These are phyloP conservation scores for Podarcis cretensis DNA, from an alignment of 2,113 vertebrate species.

Conservation along the genomic window DNA sequence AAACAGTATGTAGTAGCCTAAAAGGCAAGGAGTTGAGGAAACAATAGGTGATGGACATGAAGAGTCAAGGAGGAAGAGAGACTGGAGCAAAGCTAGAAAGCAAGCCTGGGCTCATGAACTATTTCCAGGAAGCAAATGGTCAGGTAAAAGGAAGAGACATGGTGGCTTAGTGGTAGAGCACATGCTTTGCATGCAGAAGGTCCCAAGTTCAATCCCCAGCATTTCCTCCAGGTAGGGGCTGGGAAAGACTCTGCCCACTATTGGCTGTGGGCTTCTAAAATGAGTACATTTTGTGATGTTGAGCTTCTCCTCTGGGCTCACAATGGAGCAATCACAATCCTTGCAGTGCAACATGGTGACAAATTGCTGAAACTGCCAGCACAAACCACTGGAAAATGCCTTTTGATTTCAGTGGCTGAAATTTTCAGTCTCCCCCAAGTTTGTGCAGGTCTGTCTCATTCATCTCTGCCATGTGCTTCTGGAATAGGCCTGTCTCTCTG, in stretches of 20 bases:
- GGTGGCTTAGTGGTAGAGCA: neutral
- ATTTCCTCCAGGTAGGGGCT: no score
- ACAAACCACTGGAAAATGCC: neutral
- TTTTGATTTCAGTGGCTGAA: neutral
- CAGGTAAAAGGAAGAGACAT: neutral
- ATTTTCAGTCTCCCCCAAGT: neutral
- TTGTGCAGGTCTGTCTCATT: neutral
- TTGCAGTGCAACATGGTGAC: neutral
- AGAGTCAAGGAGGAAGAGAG: neutral
- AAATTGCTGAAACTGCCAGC: no score
- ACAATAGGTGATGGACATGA: neutral
- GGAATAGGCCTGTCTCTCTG: neutral
- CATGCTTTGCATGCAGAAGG: neutral
- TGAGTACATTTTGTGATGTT: neutral
- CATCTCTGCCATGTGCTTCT: neutral
- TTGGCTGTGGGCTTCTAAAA: neutral
- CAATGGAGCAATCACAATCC: neutral
- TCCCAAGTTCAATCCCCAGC: neutral
- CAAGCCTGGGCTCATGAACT: neutral
- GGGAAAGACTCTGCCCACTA: no score
- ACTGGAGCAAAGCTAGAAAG: neutral
- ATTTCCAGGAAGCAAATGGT: neutral
- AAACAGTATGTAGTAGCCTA: neutral
- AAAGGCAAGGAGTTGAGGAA: neutral
- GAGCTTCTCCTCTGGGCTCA: neutral